Evolutionary conservation across 2,113 vertebrate genomes (phyloP).

Genomic region (Chinchilla lanigera): DNA sequence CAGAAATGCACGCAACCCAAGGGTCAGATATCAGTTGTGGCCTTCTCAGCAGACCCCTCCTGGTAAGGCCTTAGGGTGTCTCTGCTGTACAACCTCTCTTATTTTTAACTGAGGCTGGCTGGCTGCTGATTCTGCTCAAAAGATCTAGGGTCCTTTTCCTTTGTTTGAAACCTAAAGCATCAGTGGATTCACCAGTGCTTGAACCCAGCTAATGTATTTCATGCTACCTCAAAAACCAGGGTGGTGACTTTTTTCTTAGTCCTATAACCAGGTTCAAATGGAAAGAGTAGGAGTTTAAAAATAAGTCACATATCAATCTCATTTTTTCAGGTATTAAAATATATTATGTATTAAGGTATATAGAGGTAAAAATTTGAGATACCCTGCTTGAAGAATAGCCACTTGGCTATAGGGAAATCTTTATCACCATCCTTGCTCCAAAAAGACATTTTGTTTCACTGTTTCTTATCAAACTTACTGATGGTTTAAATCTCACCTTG

Average conservation of each 20-base stretch:
- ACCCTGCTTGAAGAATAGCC: background rate
- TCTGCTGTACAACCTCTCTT: background rate
- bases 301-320: background rate
- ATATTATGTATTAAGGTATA: background rate
- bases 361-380: background rate
- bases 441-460: background rate
- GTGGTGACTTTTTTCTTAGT: background rate
- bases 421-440: background rate
- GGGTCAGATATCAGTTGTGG: background rate
- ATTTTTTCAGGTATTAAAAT: background rate
- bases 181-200: background rate
- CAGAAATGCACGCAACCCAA: background rate
- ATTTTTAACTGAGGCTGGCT: background rate
- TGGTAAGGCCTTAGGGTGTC: background rate
- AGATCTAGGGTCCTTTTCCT: background rate
- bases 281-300: background rate
- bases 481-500: background rate
- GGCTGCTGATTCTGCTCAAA: constrained; percentile 1
- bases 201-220: background rate
- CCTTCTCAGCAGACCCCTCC: background rate
- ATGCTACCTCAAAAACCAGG: background rate
- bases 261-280: background rate
- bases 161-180: background rate
- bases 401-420: background rate
- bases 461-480: background rate